These are phyloP conservation scores for Macrocentrus cingulum DNA, from an alignment of 1,140 invertebrate genomes.

Conservation along the genomic window DNA sequence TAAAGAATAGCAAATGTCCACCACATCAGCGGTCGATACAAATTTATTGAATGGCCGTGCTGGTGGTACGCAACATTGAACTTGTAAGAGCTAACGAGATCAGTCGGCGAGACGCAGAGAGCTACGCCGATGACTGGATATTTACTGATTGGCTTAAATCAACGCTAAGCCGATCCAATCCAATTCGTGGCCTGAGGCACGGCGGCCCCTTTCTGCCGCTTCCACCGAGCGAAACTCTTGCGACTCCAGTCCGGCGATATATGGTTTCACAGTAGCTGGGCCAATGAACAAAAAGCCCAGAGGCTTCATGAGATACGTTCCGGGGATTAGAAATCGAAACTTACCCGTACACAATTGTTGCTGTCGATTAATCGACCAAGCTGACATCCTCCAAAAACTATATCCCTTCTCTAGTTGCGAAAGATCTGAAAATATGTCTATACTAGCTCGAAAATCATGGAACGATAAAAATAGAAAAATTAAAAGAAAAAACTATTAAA, in stretches of 20 bases:
- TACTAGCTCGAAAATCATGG: too few species aligned
- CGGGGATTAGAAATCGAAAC: conserved; percentile 26
- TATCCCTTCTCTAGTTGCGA: too few species aligned
- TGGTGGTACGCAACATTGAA: conserved; percentile 53
- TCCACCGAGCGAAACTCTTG: conserved; percentile 25
- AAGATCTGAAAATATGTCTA: too few species aligned
- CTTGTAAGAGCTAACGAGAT: conserved; percentile 58
- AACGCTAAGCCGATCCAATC: conserved; percentile 59
- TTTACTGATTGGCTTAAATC: conserved; percentile 61
- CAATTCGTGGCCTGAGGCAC: conserved; percentile 40
- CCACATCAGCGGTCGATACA: conserved; percentile 1
- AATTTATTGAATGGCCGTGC: conserved; percentile 26
- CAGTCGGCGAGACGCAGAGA: conserved; percentile 46
- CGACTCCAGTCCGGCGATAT: background rate
- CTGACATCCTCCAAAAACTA: conserved; percentile 24
- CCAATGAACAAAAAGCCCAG: conserved; percentile 1
- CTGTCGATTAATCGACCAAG: conserved; percentile 27
- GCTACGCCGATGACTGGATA: conserved; percentile 44
- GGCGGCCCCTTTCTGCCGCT: conserved; percentile 44
- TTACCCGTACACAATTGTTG: conserved; percentile 14
- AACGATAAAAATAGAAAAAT: too few species aligned
- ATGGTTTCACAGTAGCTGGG: background rate
- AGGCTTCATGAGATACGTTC: conserved; percentile 16
- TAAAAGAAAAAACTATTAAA: background rate
- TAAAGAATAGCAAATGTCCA: conserved; percentile 4